A percentile compares a stretch with the other conserved stretches of the same genome.
phyloP scores from a whole-genome alignment of 2,797 vertebrate genomes.

The Darevskia mixta region DNA sequence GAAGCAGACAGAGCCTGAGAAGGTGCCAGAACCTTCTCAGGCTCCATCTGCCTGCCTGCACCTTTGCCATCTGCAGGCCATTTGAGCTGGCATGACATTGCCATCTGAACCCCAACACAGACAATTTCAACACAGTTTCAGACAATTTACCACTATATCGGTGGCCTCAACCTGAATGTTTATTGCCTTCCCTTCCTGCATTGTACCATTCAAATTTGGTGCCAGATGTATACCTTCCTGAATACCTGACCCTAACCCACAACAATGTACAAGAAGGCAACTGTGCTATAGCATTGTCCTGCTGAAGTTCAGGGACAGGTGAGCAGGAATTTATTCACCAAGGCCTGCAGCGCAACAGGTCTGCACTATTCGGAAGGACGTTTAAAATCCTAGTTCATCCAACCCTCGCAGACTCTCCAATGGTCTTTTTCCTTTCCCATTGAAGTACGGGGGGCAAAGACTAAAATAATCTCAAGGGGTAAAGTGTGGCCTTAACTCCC shows the following conservation, averaged over 20 bases:
- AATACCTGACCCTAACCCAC: neutral
- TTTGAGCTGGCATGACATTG: no score
- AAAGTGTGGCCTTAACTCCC: neutral
- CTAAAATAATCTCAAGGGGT: neutral
- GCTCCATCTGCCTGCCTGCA: no score
- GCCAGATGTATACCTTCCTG: neutral
- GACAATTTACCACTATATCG: no score
- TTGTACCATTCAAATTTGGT: neutral
- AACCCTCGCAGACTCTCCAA: neutral
- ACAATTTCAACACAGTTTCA: no score
- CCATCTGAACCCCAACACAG: no score
- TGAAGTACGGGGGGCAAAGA: neutral
- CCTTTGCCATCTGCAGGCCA: no score
- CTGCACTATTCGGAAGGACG: neutral
- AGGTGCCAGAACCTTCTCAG: no score
- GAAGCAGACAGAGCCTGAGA: no score
- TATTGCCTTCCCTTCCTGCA: neutral
- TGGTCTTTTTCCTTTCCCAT: neutral
- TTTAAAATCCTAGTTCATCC: neutral
- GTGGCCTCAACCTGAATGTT: no score
- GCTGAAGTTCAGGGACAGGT: neutral
- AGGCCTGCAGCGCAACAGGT: neutral
- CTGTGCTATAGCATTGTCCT: neutral
- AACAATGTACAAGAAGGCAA: neutral
- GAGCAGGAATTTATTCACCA: neutral